Percentiles rank a stretch among this genome's conserved stretches.
Conservation (phyloP, 2,113 vertebrate genomes). For the Carassius auratus region DNA sequence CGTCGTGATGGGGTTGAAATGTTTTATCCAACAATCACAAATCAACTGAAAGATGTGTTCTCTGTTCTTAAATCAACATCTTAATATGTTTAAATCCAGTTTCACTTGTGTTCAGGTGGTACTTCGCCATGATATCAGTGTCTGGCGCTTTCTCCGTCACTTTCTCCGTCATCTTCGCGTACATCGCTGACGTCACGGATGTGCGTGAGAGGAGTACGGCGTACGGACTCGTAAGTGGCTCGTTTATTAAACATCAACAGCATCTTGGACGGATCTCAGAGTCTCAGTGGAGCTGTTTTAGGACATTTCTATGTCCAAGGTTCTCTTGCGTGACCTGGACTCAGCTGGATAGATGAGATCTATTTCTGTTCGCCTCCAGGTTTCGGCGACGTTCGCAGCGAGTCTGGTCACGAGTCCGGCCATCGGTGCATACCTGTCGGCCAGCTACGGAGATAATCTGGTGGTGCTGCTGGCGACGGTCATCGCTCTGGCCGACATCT, state of each 20-base stretch:
- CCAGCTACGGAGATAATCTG: constrained; percentile 86
- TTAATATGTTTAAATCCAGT: background rate
- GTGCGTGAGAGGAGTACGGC: constrained; percentile 89
- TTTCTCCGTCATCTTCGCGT: constrained; percentile 96
- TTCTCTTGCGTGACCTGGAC: background rate
- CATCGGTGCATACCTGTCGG: constrained; percentile 91
- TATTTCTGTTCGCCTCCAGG: constrained; percentile 67
- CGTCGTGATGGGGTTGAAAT: too few relatives aligned
- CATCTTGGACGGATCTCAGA: background rate
- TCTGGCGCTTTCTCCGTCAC: constrained; percentile 95
- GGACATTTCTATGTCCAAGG: too few relatives aligned
- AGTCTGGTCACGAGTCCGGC: constrained; percentile 93
- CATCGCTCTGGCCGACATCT: constrained; percentile 88
- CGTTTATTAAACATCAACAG: background rate
- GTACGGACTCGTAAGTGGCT: constrained; percentile 86
- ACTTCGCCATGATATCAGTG: constrained; percentile 94
- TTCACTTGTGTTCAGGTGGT: constrained; percentile 82
- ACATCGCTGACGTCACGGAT: constrained; percentile 91
- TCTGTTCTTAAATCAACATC: too few relatives aligned
- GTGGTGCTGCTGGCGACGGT: constrained; percentile 88
- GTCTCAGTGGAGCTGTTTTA: background rate
- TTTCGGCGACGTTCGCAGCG: constrained; percentile 93
- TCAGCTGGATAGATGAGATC: background rate
- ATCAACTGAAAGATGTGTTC: too few relatives aligned
- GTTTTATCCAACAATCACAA: too few relatives aligned